Evolutionary conservation across 2,888 invertebrate genomes (phyloP).

Genomic region (Aricia artaxerxes): DNA sequence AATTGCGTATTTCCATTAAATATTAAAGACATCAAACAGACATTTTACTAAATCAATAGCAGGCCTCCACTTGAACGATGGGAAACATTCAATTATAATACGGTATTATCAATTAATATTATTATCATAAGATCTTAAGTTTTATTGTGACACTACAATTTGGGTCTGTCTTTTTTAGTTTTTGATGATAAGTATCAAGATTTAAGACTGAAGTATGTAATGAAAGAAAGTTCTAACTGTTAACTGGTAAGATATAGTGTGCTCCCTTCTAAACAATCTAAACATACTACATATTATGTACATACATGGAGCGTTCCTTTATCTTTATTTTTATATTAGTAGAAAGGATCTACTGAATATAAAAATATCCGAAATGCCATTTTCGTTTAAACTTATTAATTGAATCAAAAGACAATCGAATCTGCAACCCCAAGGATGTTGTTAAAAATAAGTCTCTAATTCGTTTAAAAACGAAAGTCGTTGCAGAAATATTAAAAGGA

Average conservation of each 20-base stretch:
- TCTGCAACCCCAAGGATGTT: conserved; percentile 11
- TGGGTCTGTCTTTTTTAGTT: neutral
- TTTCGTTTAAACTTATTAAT: neutral
- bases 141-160: neutral
- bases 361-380: neutral
- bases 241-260: neutral
- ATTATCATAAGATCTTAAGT: neutral
- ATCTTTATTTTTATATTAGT: no score
- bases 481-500: conserved; percentile 24
- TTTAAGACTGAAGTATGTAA: neutral
- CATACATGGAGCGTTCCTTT: neutral
- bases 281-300: no score
- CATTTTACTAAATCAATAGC: conserved; percentile 8
- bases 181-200: neutral
- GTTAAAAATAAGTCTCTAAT: conserved; percentile 27
- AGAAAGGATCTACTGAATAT: neutral
- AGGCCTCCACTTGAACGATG: neutral
- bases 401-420: neutral
- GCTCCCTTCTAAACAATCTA: neutral
- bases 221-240: neutral
- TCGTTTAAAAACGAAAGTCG: conserved; percentile 15
- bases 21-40: conserved; percentile 24
- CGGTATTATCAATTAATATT: neutral
- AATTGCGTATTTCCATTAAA: conserved; percentile 26
- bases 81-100: conserved; percentile 3